phyloP scores from a whole-genome alignment of 2,888 invertebrate species.

The Megastigmus dorsalis region DNA sequence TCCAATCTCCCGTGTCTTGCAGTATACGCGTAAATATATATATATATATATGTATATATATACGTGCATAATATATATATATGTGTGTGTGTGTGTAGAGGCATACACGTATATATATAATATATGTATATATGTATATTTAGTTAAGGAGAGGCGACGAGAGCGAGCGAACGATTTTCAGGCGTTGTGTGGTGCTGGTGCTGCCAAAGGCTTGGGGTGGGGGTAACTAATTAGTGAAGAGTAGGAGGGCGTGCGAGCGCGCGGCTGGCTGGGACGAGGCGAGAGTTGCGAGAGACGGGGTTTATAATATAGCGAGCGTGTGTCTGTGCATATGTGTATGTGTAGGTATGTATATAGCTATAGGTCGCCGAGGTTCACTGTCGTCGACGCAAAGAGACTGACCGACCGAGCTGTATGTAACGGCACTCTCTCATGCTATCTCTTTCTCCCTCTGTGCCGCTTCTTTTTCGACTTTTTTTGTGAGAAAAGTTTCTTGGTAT shows the following conservation, averaged over 20 bases:
- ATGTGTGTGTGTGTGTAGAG: too few relatives aligned
- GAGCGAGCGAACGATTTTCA: slow-evolving; percentile 57
- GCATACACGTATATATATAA: too few relatives aligned
- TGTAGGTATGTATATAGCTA: neutral
- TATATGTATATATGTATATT: neutral
- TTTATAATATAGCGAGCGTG: slow-evolving; percentile 1
- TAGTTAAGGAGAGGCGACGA: neutral
- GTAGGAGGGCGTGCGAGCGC: too few relatives aligned
- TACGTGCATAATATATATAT: too few relatives aligned
- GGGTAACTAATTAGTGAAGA: too few relatives aligned
- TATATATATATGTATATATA: too few relatives aligned
- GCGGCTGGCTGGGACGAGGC: neutral
- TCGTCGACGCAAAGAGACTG: slow-evolving; percentile 25
- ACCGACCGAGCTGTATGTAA: slow-evolving; percentile 35
- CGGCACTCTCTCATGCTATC: too few relatives aligned
- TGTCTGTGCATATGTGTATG: slow-evolving; percentile 15
- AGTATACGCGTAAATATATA: too few relatives aligned
- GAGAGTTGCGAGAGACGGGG: neutral
- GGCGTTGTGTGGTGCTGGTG: slow-evolving; percentile 58
- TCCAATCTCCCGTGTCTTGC: too few relatives aligned
- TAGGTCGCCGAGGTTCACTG: neutral
- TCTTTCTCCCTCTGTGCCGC: slow-evolving; percentile 5
- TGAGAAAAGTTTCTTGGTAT: too few relatives aligned
- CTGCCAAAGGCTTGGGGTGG: neutral
- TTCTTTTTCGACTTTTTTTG: slow-evolving; percentile 12